phyloP scores from a whole-genome alignment of 1,140 invertebrate species.

The Pseudomyrmex flavicornis region DNA sequence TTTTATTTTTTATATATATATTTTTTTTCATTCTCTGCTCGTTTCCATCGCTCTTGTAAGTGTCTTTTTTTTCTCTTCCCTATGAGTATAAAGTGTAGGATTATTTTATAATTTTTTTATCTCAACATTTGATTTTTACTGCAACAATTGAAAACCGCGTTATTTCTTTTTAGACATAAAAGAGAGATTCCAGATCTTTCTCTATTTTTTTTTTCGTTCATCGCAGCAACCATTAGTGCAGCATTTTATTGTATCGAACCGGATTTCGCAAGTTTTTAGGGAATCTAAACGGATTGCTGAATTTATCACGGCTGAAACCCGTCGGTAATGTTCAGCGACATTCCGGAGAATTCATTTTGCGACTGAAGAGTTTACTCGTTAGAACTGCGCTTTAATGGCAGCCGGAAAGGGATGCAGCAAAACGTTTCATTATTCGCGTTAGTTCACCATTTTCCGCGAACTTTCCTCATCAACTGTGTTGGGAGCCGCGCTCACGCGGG shows the following conservation, averaged over 20 bases:
- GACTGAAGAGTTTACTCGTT: conserved; percentile 47
- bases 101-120: too few relatives aligned
- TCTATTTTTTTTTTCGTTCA: not conserved
- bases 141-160: too few relatives aligned
- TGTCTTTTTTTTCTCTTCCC: too few relatives aligned
- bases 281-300: not conserved
- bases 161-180: too few relatives aligned
- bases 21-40: too few relatives aligned
- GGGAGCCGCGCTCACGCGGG: not conserved
- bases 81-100: too few relatives aligned
- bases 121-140: too few relatives aligned
- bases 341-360: conserved; percentile 38
- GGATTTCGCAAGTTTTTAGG: not conserved
- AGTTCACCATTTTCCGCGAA: conserved; percentile 37
- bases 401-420: conserved; percentile 49
- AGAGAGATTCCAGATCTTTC: not conserved
- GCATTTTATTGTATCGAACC: not conserved
- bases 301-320: too few relatives aligned
- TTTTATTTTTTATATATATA: not conserved
- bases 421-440: conserved; percentile 54
- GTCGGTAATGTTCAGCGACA: conserved; percentile 38
- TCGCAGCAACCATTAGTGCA: not conserved
- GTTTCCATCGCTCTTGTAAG: too few relatives aligned
- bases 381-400: conserved; percentile 31
- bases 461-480: conserved; percentile 49